Conservation (phyloP, 2,888 invertebrate species). For the Archips crataeganus region DNA sequence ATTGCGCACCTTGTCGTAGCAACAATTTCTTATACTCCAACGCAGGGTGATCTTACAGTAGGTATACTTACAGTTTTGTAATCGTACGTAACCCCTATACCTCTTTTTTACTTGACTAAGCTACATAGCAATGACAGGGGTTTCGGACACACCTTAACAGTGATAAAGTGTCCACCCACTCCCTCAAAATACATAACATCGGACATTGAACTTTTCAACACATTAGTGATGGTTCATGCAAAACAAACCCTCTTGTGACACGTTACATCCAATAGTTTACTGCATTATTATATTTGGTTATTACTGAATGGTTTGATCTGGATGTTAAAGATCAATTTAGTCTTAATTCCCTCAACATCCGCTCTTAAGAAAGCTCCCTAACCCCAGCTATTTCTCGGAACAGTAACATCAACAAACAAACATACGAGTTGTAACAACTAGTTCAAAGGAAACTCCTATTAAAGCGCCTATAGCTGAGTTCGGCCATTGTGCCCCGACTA, state of each 20-base stretch:
- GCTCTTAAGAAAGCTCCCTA: constrained; percentile 24
- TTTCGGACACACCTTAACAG: constrained; percentile 50
- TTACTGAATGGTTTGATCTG: constrained; percentile 8
- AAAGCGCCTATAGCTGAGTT: constrained; percentile 58
- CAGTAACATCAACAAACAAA: constrained; percentile 63
- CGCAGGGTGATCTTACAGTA: not conserved
- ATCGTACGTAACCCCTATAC: not conserved
- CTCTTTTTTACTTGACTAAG: not conserved
- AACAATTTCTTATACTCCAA: not conserved
- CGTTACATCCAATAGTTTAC: not conserved
- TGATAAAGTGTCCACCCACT: constrained; percentile 58
- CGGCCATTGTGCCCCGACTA: constrained; percentile 20
- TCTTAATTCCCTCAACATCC: constrained; percentile 29
- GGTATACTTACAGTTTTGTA: not conserved
- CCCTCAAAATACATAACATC: constrained; percentile 41
- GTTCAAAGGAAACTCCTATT: constrained; percentile 81
- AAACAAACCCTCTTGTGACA: not conserved
- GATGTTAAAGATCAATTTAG: constrained; percentile 13
- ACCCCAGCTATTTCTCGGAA: constrained; percentile 54
- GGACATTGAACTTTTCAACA: constrained; percentile 46
- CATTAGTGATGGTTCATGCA: constrained; percentile 4
- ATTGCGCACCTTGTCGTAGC: not conserved
- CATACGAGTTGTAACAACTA: constrained; percentile 63
- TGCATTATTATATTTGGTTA: not conserved
- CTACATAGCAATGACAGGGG: constrained; percentile 48